phyloP scores from a whole-genome alignment of 1,140 invertebrate genomes.

The Apis dorsata region DNA sequence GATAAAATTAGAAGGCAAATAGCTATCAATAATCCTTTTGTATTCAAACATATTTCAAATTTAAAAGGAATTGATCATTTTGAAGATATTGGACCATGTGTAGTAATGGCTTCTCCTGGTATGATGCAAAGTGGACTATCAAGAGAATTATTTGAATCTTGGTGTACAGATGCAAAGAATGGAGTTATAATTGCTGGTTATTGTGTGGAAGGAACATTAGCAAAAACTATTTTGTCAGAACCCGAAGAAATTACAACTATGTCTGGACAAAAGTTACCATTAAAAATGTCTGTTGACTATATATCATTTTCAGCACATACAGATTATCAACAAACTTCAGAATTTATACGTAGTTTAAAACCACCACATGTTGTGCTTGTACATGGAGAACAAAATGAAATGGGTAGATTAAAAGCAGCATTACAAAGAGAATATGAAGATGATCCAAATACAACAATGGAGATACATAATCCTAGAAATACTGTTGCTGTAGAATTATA shows the following conservation, averaged over 20 bases:
- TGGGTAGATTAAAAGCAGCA: slow-evolving; percentile 96
- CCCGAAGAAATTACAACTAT: slow-evolving; percentile 98
- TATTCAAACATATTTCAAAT: slow-evolving; percentile 99
- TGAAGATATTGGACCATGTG: slow-evolving; percentile 99
- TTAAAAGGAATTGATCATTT: slow-evolving; percentile 99
- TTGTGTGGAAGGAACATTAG: slow-evolving; percentile 99
- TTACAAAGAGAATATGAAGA: slow-evolving; percentile 97
- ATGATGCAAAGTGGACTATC: slow-evolving; percentile 99
- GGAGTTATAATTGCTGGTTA: slow-evolving; percentile 99
- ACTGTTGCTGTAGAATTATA: slow-evolving; percentile 95
- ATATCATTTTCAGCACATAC: slow-evolving; percentile 99
- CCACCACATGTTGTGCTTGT: slow-evolving; percentile 98
- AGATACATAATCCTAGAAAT: slow-evolving; percentile 97
- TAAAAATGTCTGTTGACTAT: slow-evolving; percentile 99
- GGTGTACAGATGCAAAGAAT: slow-evolving; percentile 99
- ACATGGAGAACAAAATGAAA: slow-evolving; percentile 99
- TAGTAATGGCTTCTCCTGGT: slow-evolving; percentile 99
- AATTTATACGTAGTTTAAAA: slow-evolving; percentile 96
- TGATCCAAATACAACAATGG: slow-evolving; percentile 91
- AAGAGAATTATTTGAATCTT: slow-evolving; percentile 98
- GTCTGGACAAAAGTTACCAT: slow-evolving; percentile 95
- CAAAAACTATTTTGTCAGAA: slow-evolving; percentile 98
- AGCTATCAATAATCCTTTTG: slow-evolving; percentile 99
- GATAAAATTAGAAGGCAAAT: slow-evolving; percentile 97
- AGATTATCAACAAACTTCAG: slow-evolving; percentile 99